A percentile compares a stretch with the other conserved stretches of the same genome.
These are phyloP conservation scores for Drosophila tropicalis DNA, from an alignment of 1,140 invertebrate species.

Conservation along the genomic window DNA sequence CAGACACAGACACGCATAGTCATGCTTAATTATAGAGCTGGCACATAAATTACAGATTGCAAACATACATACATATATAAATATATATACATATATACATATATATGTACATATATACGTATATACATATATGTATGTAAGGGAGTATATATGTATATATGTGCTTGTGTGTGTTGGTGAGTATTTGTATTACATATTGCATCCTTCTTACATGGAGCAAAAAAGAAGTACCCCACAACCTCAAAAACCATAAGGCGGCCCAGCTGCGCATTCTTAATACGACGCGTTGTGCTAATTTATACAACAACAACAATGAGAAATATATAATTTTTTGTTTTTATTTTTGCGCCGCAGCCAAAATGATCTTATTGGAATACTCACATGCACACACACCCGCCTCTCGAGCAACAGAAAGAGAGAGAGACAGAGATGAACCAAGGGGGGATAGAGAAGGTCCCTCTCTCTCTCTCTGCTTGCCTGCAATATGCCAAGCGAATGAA, in stretches of 20 bases:
- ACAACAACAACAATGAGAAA: constrained; percentile 54
- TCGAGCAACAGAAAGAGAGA: not conserved
- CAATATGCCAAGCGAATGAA: constrained; percentile 49
- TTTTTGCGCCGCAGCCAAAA: constrained; percentile 54
- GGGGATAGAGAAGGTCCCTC: constrained; percentile 52
- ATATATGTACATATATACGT: not conserved
- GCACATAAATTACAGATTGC: constrained; percentile 34
- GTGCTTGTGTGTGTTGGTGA: no score
- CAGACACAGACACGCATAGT: constrained; percentile 9
- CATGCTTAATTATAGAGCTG: constrained; percentile 20
- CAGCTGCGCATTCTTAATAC: constrained; percentile 61
- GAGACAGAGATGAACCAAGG: constrained; percentile 11
- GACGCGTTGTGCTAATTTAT: constrained; percentile 61
- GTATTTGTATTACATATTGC: constrained; percentile 34
- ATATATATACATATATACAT: not conserved
- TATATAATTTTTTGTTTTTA: constrained; percentile 61
- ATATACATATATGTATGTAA: not conserved
- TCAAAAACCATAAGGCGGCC: constrained; percentile 30
- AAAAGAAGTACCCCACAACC: constrained; percentile 40
- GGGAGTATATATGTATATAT: not conserved
- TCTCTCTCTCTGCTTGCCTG: not conserved
- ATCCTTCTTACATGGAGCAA: constrained; percentile 43
- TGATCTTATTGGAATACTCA: constrained; percentile 66
- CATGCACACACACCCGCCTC: constrained; percentile 24
- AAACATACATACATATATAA: not conserved